Evolutionary conservation across 1,140 invertebrate species (phyloP).

Genomic region (Drosophila aff.): DNA sequence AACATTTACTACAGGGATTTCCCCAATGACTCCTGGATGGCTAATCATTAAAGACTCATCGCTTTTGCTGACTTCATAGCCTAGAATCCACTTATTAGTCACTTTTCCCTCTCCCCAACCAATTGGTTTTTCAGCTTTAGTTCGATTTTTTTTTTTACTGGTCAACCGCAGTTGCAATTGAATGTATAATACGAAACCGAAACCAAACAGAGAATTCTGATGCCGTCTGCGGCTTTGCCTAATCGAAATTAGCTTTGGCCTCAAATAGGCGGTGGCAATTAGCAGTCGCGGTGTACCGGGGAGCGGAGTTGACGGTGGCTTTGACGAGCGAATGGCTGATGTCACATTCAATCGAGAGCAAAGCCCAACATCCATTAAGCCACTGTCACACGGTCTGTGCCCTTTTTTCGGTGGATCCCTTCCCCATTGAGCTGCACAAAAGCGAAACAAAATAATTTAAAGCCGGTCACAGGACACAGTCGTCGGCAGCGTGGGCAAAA

Average conservation of each 20-base stretch:
- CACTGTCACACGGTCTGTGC: conserved; percentile 25
- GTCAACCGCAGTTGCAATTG: conserved; percentile 37
- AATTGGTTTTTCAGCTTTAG: conserved; percentile 13
- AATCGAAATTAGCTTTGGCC: conserved; percentile 63
- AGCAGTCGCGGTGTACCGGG: conserved; percentile 22
- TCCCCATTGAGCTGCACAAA: conserved; percentile 24
- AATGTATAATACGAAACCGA: conserved; percentile 35
- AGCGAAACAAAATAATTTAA: conserved; percentile 69
- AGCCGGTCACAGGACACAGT: conserved; percentile 43
- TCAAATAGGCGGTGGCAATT: conserved; percentile 58
- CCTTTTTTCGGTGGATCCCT: conserved; percentile 26
- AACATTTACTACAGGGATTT: accelerated
- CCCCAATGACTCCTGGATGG: not conserved
- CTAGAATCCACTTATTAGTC: conserved; percentile 8
- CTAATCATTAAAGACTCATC: not conserved
- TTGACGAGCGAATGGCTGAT: conserved; percentile 11
- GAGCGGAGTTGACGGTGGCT: not conserved
- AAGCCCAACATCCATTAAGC: conserved; percentile 41
- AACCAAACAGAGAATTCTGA: conserved; percentile 48
- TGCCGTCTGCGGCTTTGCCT: conserved; percentile 57
- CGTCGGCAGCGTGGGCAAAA: conserved; percentile 29
- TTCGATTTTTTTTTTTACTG: conserved; percentile 25
- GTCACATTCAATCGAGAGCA: conserved; percentile 56
- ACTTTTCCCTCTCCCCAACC: not conserved
- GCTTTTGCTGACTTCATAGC: conserved; percentile 1